phyloP scores from a whole-genome alignment of 2,888 invertebrate genomes.

The Perizoma flavofasciatum region DNA sequence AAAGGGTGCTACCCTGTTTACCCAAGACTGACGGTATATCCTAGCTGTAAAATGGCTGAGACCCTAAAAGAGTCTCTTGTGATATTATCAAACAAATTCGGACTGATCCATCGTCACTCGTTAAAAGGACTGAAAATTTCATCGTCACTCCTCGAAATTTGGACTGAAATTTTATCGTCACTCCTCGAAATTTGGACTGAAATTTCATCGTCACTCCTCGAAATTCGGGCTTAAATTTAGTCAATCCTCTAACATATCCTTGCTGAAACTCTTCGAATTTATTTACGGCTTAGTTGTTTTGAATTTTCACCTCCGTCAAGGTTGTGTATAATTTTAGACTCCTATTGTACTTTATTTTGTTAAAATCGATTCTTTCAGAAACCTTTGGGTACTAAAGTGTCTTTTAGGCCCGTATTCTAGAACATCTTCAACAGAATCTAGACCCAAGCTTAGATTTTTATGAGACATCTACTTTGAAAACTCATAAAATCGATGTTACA shows the following conservation, averaged over 20 bases:
- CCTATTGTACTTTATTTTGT: conserved; percentile 17
- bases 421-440: no score
- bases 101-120: conserved; percentile 9
- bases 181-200: conserved; percentile 17
- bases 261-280: conserved; percentile 40
- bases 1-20: conserved; percentile 14
- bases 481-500: no score
- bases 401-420: no score
- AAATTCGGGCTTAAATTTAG: conserved; percentile 6
- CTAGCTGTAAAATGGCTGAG: conserved; percentile 41
- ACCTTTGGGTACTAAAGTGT: background rate
- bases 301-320: conserved; percentile 30
- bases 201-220: conserved; percentile 14
- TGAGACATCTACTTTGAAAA: no score
- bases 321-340: conserved; percentile 30
- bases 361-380: conserved; percentile 13
- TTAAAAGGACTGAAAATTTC: conserved; percentile 21
- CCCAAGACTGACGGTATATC: conserved; percentile 70
- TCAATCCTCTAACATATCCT: conserved; percentile 29
- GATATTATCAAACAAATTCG: conserved; percentile 22
- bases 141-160: conserved; percentile 8
- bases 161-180: conserved; percentile 12
- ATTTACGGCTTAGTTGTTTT: conserved; percentile 26
- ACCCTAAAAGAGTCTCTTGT: conserved; percentile 34
- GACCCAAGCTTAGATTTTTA: no score